phyloP scores from a whole-genome alignment of 37 sponge, comb jelly and placozoan genomes.

The Spongia lamella region DNA sequence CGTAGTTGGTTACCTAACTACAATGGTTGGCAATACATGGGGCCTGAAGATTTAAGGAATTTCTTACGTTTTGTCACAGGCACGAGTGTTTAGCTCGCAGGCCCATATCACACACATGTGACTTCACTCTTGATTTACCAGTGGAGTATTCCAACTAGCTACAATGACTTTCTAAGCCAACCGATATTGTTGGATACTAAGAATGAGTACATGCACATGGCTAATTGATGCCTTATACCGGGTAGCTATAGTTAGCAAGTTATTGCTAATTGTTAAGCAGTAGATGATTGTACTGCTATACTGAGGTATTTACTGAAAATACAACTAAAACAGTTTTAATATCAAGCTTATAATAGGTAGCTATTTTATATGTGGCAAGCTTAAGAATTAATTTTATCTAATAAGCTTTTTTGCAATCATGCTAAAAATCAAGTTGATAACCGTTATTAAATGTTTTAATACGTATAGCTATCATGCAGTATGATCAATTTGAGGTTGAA shows the following conservation, averaged over 20 bases:
- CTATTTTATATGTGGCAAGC: no score
- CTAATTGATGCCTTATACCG: constrained; percentile 35
- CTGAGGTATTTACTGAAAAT: no score
- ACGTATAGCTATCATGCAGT: no score
- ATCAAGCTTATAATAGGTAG: no score
- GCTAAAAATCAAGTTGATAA: no score
- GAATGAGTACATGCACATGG: constrained; percentile 20
- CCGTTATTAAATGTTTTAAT: no score
- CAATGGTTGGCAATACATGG: constrained; percentile 22
- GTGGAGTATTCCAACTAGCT: constrained; percentile 11
- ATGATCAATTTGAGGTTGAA: constrained; percentile 2
- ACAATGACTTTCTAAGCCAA: constrained; percentile 11
- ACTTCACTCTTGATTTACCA: constrained; percentile 17
- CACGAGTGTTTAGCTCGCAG: constrained; percentile 6
- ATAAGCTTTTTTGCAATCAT: no score
- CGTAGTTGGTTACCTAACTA: not conserved
- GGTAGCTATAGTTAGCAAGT: no score
- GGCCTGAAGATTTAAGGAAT: no score
- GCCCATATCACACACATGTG: constrained; percentile 29
- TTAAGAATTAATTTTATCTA: no score
- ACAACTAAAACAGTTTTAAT: not conserved
- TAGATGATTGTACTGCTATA: no score
- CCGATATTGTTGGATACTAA: not conserved
- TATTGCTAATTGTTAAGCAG: no score
- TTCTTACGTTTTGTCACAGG: constrained; percentile 36